These are phyloP conservation scores for Forbesichthys agassizii DNA, from an alignment of 2,113 vertebrate species.

Conservation along the genomic window DNA sequence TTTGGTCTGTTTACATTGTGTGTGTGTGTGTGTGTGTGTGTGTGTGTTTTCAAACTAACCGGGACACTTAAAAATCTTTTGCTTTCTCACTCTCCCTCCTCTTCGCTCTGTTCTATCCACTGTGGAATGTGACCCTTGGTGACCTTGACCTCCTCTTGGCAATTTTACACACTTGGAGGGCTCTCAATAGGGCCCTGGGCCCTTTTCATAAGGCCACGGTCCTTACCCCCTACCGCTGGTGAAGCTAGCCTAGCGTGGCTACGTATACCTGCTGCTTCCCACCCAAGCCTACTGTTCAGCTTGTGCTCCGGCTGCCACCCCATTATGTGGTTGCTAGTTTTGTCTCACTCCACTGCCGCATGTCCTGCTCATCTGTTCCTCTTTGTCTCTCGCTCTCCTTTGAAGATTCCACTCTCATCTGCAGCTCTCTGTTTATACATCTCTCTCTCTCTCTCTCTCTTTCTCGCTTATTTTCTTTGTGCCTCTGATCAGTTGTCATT, in stretches of 20 bases:
- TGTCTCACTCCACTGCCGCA: neutral
- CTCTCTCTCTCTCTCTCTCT: neutral
- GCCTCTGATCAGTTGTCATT: slow-evolving; percentile 22
- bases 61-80: neutral
- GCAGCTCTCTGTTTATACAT: neutral
- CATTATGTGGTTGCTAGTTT: no score
- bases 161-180: slow-evolving; percentile 77
- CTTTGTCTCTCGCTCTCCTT: neutral
- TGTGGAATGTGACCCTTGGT: slow-evolving; percentile 77
- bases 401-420: neutral
- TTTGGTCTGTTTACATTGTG: neutral
- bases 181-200: slow-evolving; percentile 65
- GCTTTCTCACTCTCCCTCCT: slow-evolving; percentile 29
- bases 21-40: no score
- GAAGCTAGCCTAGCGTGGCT: slow-evolving; percentile 11
- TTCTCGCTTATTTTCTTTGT: neutral
- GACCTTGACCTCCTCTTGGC: slow-evolving; percentile 70
- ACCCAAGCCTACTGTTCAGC: neutral
- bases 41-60: no score
- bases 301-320: neutral
- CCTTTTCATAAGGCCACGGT: slow-evolving; percentile 51
- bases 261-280: slow-evolving; percentile 37
- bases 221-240: slow-evolving; percentile 11
- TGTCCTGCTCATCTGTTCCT: neutral
- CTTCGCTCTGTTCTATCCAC: slow-evolving; percentile 34